Base-by-base conservation (phyloP, 2,113 vertebrate genomes). In the Saguinus midas region DNA sequence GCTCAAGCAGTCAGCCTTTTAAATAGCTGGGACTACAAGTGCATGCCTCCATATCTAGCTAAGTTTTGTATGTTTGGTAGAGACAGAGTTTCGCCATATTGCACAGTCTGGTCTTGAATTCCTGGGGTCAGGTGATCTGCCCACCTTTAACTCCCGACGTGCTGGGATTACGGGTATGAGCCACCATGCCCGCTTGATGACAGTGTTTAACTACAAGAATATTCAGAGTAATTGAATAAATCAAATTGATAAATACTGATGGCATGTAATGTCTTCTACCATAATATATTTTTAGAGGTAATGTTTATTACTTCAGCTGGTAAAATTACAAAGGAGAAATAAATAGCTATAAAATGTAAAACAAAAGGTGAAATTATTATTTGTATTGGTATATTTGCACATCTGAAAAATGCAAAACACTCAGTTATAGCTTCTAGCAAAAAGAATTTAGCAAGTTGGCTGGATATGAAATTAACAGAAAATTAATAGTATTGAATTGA, bases 201-300 rank as follows among this genome's bases (percentile, higher is more conserved):
- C 61, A 29, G 61, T 64, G 61, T 64, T 64, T 64, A 58, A 73
- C 35, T 61, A 21, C 8, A 50, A 50, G 35, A 90, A 20, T 82
- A 27, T 73, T 96, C 9, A 88, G 35, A 88, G 27, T 58, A 91
- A 89, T 91, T 55, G 45, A 96, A 89, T 37, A 88, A 90, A 64
- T 82, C 27, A 88, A 94, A 68, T 40, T 68, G 32, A 73, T 90
- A 64, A 90, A 40, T 85, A 50, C 12, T 80, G 37, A 40, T 40
- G 1, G 23, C 37, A 17, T 58, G 55, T 52, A n/a, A 37, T 84
- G 5, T n/a, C 32, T 89, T 82, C 32, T 90, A 35, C 76, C 7
- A 20, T 50, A 55, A 72, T 48, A 68, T 27, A 40, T 40, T 58
- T 91, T 83, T 55, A 84, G 5, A 27, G 10, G 3, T 90, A 66